Evolutionary conservation across 2,113 vertebrate genomes (phyloP).

Genomic region (Anolis carolinensis): DNA sequence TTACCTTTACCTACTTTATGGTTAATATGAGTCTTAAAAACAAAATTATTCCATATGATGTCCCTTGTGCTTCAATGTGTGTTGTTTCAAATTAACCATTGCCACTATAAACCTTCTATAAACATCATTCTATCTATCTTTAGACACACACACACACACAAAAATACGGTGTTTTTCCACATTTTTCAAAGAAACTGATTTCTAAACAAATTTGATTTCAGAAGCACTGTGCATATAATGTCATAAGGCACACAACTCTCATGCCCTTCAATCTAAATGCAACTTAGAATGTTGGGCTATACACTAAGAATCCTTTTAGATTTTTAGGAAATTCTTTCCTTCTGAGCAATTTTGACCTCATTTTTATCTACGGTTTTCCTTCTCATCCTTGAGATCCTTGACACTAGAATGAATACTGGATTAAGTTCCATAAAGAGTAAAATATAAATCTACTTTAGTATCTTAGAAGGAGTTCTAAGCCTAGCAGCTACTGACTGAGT

Average conservation of each 20-base stretch:
- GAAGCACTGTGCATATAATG: neutral
- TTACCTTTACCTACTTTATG: no score
- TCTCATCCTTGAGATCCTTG: neutral
- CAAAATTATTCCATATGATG: neutral
- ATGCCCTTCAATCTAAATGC: neutral
- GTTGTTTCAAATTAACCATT: neutral
- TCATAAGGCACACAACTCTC: neutral
- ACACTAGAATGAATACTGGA: neutral
- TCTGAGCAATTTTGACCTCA: slow-evolving; percentile 14
- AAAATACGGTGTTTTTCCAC: neutral
- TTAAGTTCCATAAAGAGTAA: neutral
- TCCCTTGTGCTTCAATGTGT: neutral
- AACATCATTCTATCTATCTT: neutral
- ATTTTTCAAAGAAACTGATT: neutral
- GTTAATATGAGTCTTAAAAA: neutral
- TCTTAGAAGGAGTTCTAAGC: slow-evolving; percentile 14
- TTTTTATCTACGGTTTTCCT: neutral
- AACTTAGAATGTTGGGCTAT: neutral
- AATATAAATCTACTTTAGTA: slow-evolving; percentile 3
- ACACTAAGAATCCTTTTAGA: neutral
- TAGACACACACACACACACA: neutral
- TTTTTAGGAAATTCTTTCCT: slow-evolving; percentile 9
- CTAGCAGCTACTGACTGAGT: neutral
- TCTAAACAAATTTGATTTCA: neutral
- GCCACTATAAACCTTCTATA: neutral